phyloP scores from a whole-genome alignment of 2,113 vertebrate species.

The Thomomys bottae region DNA sequence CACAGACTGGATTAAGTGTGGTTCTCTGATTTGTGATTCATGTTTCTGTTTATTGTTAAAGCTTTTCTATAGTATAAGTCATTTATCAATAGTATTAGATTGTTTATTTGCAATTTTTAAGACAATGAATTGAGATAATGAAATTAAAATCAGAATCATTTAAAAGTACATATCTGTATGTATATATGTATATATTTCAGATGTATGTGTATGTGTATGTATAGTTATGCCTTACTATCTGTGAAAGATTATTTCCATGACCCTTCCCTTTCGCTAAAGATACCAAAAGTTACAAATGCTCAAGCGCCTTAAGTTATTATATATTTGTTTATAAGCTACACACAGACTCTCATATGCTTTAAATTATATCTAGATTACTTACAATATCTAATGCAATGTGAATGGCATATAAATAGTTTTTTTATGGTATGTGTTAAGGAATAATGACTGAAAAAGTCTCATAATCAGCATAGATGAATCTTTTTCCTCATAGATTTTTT shows the following conservation, averaged over 20 bases:
- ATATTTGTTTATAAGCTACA: neutral
- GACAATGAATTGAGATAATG: constrained; percentile 9
- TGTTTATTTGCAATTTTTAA: constrained; percentile 14
- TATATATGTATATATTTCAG: neutral
- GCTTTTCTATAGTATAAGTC: neutral
- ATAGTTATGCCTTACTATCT: neutral
- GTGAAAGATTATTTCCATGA: neutral
- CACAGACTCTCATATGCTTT: neutral
- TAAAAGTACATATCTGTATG: neutral
- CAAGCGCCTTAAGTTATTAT: neutral
- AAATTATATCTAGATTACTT: neutral
- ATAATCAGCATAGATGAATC: neutral
- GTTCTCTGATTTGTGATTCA: constrained; percentile 19
- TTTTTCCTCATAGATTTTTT: neutral
- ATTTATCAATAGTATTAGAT: constrained; percentile 46
- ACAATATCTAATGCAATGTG: neutral
- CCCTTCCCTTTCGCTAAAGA: too few relatives aligned
- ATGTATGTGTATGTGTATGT: neutral
- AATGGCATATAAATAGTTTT: neutral
- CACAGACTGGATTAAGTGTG: constrained; percentile 8
- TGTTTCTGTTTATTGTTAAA: constrained; percentile 25
- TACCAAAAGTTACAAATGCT: neutral
- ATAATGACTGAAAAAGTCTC: neutral
- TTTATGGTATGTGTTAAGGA: neutral
- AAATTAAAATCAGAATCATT: constrained; percentile 8